Base-by-base conservation (phyloP, 2,113 vertebrate species). In the Rhinoderma darwinii region DNA sequence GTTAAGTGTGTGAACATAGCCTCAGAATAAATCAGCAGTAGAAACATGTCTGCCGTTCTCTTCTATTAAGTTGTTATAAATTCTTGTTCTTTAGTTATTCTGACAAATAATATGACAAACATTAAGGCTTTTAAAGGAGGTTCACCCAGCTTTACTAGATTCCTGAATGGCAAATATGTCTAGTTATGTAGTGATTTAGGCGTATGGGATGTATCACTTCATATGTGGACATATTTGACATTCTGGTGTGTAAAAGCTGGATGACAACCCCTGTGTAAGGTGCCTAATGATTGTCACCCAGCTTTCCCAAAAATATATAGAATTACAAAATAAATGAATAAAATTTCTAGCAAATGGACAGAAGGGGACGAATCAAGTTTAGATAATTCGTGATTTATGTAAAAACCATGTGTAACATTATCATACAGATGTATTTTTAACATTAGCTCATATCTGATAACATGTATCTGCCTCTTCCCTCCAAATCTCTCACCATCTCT, bases 361-460 rank as follows among this genome's bases (percentile, higher is more conserved):
- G 3, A 32, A 66, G 2, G 6, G 50, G 3, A 51, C 2, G 20
- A 17, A n/a, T 11, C 2, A 3, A 18, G 3, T 3, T 17, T 2
- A 51, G 6, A 51, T 18, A 7, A n/a, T 7, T 59, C n/a, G 56
- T 59, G 56, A 70, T 70, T 8, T 47, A 47, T 44, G 39, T 75
- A 30, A 47, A 47, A 68, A n/a, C 14, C 22, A 25, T n/a, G 11
- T 14, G 39, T 20, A 15, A 41, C 18, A 41, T 77, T 30, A 76
- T 76, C 20, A 30, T 50, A 30, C 74, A 50, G 74, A 30, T 77
- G 6, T 32, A 47, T 50, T 50, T 0, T 1, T 9, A 32, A 17
- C 27, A 77, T 77, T 47, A 77, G 43, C 27, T 77, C 15, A 77
- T 15, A 30, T 47, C n/a, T 32, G n/a, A 77, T 77, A 41, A 75